Base-by-base conservation (phyloP, 2,113 vertebrate species). In the Saccopteryx leptura region DNA sequence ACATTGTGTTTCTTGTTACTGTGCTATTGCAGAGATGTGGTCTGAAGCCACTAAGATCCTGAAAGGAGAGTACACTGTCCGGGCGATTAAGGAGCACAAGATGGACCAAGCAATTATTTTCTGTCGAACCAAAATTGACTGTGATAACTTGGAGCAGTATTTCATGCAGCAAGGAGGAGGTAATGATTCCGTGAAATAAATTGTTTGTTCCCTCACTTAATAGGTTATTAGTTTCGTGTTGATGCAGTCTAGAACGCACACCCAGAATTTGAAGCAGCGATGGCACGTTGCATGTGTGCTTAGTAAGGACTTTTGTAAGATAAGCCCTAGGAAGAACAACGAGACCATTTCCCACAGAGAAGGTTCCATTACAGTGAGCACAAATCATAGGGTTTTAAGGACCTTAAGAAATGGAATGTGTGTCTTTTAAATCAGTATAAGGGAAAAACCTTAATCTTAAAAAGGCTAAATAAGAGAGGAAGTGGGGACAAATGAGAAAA, bases 71-170 rank as follows among this genome's bases (percentile, higher is more conserved):
- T 99, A 99, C 71, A 90, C 99, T 0, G 97, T 99, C 76, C 98
- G 99, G 2, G 99, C 99, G 80, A 99, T 99, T 96, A 99, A 99
- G 97, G 99, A 99, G 63, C 99, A 99, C 98, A 99, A 99, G 98
- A 99, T 99, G 99, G 99, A 99, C 97, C 99, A 99, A 98, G 99
- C 99, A 71, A 99, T 99, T 96, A 97, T 99, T 96, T 99, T 99
- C 98, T 99, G 99, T 96, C 99, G 99, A 94, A 99, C 99, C 92
- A 99, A 99, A 98, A 99, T 99, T 15, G 99, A 99, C 98, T 99
- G 99, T 90, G 99, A 99, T 98, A 99, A 99, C 97, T 98, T 99
- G 99, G 99, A 99, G 94, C 99, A 99, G 87, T 99, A 99, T 97
- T 99, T 99, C n/a, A 99, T 99, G 87, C 99, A 99, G 13, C 99